Evolutionary conservation across 1,140 invertebrate genomes (phyloP).

Genomic region (Zaprionus ornatus): DNA sequence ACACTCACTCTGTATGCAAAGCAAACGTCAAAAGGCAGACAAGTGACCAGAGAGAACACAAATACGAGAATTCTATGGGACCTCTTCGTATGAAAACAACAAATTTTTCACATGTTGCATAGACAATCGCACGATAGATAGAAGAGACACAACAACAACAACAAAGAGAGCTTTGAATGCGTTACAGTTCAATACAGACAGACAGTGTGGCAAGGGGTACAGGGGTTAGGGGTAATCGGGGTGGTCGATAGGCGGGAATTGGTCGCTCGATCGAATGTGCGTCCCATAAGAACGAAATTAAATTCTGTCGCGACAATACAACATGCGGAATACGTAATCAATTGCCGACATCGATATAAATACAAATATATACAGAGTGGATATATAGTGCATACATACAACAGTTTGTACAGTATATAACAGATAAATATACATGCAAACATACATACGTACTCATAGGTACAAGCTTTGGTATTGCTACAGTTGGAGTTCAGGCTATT

Average conservation of each 20-base stretch:
- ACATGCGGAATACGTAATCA: conserved; percentile 78
- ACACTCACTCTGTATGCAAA: conserved; percentile 16
- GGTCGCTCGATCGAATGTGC: conserved; percentile 57
- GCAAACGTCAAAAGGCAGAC: conserved; percentile 47
- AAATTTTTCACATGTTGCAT: conserved; percentile 55
- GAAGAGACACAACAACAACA: conserved; percentile 21
- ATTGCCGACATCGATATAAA: conserved; percentile 62
- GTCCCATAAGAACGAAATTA: conserved; percentile 76
- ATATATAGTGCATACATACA: conserved; percentile 31
- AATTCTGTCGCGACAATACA: conserved; percentile 79
- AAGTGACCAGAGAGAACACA: conserved; percentile 68
- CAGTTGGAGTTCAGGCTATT: background rate
- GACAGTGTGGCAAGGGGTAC: conserved; percentile 10
- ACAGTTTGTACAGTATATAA: background rate
- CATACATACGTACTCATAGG: background rate
- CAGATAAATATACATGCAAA: conserved; percentile 1
- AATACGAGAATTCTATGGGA: conserved; percentile 54
- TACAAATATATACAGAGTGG: conserved; percentile 26
- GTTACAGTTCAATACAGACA: conserved; percentile 70
- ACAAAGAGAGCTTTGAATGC: conserved; percentile 48
- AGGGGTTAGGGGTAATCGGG: background rate
- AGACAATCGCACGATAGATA: conserved; percentile 52
- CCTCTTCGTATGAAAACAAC: conserved; percentile 32
- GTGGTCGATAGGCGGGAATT: conserved; percentile 41
- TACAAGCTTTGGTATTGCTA: conserved; percentile 1